Evolutionary conservation across 2,888 invertebrate genomes (phyloP).

Genomic region (Aelia acuminata): DNA sequence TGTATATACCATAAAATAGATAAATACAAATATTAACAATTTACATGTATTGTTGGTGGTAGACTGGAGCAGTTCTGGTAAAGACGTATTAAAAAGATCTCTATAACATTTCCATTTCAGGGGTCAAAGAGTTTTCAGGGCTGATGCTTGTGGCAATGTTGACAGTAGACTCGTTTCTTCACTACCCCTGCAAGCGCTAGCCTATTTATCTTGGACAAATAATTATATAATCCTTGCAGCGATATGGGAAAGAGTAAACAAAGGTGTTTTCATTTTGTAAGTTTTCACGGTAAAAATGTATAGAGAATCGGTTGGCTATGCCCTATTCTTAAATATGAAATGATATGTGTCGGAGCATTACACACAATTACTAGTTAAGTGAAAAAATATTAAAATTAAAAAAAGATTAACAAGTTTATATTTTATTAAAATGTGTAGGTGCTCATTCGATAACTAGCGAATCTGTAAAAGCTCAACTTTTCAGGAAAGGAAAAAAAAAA

Average conservation of each 20-base stretch:
- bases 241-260: neutral
- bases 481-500: too few relatives aligned
- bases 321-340: neutral
- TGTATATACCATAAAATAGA: too few relatives aligned
- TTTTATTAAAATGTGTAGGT: neutral
- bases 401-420: neutral
- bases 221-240: neutral
- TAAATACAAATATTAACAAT: too few relatives aligned
- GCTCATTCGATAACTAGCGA: too few relatives aligned
- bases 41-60: too few relatives aligned
- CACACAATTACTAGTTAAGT: neutral
- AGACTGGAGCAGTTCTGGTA: too few relatives aligned
- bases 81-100: neutral
- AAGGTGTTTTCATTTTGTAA: neutral
- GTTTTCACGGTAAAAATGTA: neutral
- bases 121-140: neutral
- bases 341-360: neutral
- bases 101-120: neutral
- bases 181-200: neutral
- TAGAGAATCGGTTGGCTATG: neutral
- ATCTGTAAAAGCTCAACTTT: too few relatives aligned
- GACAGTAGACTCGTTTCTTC: neutral
- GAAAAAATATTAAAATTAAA: neutral
- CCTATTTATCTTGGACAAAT: neutral
- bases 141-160: neutral